These are phyloP conservation scores for Geopemphigus sp. DNA, from an alignment of 1,140 invertebrate genomes.

Conservation along the genomic window DNA sequence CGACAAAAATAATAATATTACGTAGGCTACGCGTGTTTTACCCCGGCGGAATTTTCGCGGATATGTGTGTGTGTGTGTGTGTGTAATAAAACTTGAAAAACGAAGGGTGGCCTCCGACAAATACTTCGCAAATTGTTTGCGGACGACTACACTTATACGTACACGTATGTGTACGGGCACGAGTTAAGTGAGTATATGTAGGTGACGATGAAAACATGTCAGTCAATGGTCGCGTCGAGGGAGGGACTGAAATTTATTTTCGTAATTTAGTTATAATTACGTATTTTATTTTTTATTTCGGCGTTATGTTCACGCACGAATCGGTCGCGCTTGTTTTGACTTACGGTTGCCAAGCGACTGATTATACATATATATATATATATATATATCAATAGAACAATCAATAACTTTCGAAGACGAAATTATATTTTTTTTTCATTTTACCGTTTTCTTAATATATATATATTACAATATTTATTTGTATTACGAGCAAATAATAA, in stretches of 20 bases:
- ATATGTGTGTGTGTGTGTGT: not conserved
- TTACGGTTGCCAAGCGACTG: slow-evolving; percentile 40
- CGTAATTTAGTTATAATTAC: not conserved
- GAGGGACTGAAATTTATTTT: not conserved
- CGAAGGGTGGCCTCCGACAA: not conserved
- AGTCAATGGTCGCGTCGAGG: not conserved
- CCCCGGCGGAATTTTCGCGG: too few species aligned
- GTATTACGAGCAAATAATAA: not conserved
- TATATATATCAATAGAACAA: not conserved
- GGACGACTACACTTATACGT: not conserved
- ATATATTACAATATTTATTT: not conserved
- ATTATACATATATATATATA: not conserved
- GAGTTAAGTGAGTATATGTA: not conserved
- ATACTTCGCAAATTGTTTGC: slow-evolving; percentile 11
- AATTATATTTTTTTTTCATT: not conserved
- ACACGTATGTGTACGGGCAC: too few species aligned
- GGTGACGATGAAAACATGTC: not conserved
- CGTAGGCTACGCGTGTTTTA: too few species aligned
- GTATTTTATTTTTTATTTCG: not conserved
- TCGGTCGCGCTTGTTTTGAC: slow-evolving; percentile 22
- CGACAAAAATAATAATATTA: too few species aligned
- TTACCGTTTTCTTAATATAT: too few species aligned
- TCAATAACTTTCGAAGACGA: slow-evolving; percentile 35
- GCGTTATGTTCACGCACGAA: not conserved
- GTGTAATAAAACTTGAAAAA: not conserved